Conservation (phyloP, 2,888 invertebrate genomes). For the Pimpla rufipes region DNA sequence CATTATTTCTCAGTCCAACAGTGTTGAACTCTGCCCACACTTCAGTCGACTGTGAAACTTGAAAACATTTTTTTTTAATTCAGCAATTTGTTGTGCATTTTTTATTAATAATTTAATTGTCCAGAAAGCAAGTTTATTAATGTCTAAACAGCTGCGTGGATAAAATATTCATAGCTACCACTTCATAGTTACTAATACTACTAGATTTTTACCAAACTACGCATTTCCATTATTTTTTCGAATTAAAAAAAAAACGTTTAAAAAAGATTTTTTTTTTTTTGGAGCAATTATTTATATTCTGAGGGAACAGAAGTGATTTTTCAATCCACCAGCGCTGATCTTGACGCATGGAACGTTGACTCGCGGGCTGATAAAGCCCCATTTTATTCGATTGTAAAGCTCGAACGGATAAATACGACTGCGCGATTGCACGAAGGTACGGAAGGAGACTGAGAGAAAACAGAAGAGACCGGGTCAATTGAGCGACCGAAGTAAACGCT, state of each 20-base stretch:
- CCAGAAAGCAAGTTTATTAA: too few relatives aligned
- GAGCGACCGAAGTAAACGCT: slow-evolving; percentile 66
- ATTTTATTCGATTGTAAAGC: slow-evolving; percentile 2
- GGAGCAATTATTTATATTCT: neutral
- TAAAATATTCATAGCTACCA: too few relatives aligned
- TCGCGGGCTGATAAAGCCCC: neutral
- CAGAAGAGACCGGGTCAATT: slow-evolving; percentile 63
- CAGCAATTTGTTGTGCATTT: too few relatives aligned
- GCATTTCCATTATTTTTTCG: neutral
- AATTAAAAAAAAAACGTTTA: too few relatives aligned
- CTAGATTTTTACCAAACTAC: too few relatives aligned
- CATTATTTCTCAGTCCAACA: too few relatives aligned
- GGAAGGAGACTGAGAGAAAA: slow-evolving; percentile 17
- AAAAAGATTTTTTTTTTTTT: neutral
- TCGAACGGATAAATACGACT: slow-evolving; percentile 29
- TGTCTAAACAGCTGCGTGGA: too few relatives aligned
- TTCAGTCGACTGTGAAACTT: too few relatives aligned
- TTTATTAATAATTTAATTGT: too few relatives aligned
- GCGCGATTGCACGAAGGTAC: neutral
- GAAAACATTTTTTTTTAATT: too few relatives aligned
- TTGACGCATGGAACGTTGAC: neutral
- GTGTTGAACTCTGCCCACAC: too few relatives aligned
- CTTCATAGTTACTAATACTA: too few relatives aligned
- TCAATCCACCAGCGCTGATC: neutral
- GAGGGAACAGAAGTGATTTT: neutral